Base-by-base conservation (phyloP, 2,888 invertebrate genomes). In the Horisme vitalbata region DNA sequence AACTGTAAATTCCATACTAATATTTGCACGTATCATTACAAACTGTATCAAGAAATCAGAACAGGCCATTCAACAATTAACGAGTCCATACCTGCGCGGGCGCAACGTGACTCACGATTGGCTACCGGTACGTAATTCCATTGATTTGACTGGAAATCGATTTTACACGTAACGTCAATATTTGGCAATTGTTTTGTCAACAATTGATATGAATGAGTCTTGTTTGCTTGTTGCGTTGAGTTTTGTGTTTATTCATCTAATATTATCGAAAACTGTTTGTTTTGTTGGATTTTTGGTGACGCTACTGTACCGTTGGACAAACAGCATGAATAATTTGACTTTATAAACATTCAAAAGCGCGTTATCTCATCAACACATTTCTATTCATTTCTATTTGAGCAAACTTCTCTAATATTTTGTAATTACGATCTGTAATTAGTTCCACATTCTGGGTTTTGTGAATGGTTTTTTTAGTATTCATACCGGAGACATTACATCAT, bases 51-150 rank as follows among this genome's bases (percentile, higher is more conserved):
- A n/a, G 39, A 52, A 56, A 37, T 57, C 45, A 50, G 52, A 60
- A 59, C 61, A 57, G 59, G 50, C 65, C 65, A 60, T 68, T 61
- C 61, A 63, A 66, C 76, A 79, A 80, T 80, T 79, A 79, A 73
- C 78, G 75, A 76, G 77, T 75, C 66, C 71, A 69, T 65, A 68
- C 37, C 44, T 64, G 52, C 47, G 57, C 61, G 55, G 55, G 58
- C 59, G 58, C 58, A 58, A 58, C 77, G 76, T 79, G 80, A 80
- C 62, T 81, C 81, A 79, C 81, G 79, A 72, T 55, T 55, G 57
- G 35, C 48, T 48, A 44, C 43, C 38, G 38, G 21, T 43, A 15
- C 43, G 38, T 48, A 34, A 23, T 39, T 35, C 37, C 39, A 41
- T 48, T 45, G 45, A 63, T 61, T 46, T 51, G 58, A 56, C 55